Conservation (phyloP, 2,797 vertebrate species). For the Lagodon rhomboides region DNA sequence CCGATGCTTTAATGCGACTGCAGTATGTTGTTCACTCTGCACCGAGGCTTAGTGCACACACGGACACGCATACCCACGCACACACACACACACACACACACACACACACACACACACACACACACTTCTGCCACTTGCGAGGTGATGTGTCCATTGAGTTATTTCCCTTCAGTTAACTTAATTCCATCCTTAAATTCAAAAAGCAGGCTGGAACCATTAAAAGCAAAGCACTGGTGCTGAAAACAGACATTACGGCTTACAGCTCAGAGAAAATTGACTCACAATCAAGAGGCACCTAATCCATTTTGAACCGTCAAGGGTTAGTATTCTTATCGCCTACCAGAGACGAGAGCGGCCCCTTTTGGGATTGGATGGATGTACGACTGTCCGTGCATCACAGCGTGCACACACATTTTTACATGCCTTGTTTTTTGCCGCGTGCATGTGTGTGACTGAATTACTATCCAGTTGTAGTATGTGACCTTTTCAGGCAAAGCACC, state of each 20-base stretch:
- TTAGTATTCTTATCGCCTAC: slow-evolving; percentile 60
- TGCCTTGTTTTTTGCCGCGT: slow-evolving; percentile 19
- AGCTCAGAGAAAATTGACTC: slow-evolving; percentile 77
- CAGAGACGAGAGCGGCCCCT: slow-evolving; percentile 35
- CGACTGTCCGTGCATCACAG: slow-evolving; percentile 16
- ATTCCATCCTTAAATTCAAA: slow-evolving; percentile 72
- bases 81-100: slow-evolving; percentile 7
- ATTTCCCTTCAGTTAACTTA: slow-evolving; percentile 68
- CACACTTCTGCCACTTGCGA: slow-evolving; percentile 16
- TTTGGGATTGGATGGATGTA: slow-evolving; percentile 47
- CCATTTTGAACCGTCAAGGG: slow-evolving; percentile 67
- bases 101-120: not conserved
- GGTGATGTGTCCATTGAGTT: slow-evolving; percentile 59
- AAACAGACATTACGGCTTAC: slow-evolving; percentile 74
- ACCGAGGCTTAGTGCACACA: slow-evolving; percentile 46
- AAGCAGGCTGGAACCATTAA: slow-evolving; percentile 70
- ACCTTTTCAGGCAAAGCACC: slow-evolving; percentile 59
- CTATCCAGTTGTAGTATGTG: slow-evolving; percentile 28
- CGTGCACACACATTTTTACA: slow-evolving; percentile 20
- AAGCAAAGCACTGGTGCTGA: slow-evolving; percentile 73
- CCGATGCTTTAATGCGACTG: slow-evolving; percentile 43
- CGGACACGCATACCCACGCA: slow-evolving; percentile 3
- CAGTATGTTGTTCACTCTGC: slow-evolving; percentile 30
- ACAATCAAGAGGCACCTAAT: slow-evolving; percentile 71
- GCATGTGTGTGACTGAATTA: slow-evolving; percentile 37